Percentiles rank a stretch among this genome's conserved stretches.
These are phyloP conservation scores for Carassius carassius DNA, from an alignment of 2,113 vertebrate species.

Conservation along the genomic window DNA sequence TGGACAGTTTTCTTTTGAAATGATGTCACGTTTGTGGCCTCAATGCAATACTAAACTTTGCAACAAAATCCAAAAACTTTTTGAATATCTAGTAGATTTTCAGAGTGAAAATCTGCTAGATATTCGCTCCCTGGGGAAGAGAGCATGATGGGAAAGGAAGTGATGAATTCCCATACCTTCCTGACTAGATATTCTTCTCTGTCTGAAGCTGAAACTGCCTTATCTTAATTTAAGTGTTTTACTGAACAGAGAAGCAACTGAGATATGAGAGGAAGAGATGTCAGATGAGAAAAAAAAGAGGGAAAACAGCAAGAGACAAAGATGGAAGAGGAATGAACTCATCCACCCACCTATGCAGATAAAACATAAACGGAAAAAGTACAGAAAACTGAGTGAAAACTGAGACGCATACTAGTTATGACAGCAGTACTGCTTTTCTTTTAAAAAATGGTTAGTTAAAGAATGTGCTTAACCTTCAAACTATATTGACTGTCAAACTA, in stretches of 20 bases:
- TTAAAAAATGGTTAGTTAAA: neutral
- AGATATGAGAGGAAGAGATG: neutral
- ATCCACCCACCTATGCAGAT: neutral
- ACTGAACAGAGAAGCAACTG: neutral
- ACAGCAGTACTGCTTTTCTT: neutral
- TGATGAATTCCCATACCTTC: constrained; percentile 10
- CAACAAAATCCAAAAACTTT: neutral
- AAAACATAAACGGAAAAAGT: neutral
- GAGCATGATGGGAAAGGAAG: constrained; percentile 2
- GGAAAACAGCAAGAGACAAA: neutral
- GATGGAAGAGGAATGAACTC: constrained; percentile 11
- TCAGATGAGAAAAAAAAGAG: neutral
- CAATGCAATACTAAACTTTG: neutral
- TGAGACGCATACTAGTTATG: neutral
- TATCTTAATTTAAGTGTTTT: neutral
- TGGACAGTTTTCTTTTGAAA: neutral
- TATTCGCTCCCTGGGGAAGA: neutral
- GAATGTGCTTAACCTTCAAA: neutral
- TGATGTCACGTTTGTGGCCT: neutral
- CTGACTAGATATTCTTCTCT: neutral
- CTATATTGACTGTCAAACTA: neutral
- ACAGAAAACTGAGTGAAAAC: neutral
- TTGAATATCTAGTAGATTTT: neutral
- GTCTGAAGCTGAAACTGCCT: neutral
- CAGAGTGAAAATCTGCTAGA: too few relatives aligned